Evolutionary conservation across 2,797 vertebrate species (phyloP).

Genomic region (Acrossocheilus fasciatus): DNA sequence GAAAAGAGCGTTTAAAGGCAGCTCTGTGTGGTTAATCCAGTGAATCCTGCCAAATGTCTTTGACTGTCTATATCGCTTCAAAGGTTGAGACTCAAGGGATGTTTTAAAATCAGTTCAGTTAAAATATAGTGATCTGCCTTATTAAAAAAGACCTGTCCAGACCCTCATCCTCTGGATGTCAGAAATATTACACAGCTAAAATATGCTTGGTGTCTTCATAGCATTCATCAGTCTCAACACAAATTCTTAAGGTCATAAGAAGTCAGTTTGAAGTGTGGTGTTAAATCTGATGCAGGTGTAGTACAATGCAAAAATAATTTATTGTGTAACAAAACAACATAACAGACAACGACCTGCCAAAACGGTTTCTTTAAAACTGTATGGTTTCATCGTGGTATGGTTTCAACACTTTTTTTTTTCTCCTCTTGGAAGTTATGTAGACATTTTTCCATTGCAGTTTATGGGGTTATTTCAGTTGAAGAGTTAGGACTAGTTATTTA

Average conservation of each 20-base stretch:
- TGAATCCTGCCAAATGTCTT: constrained; percentile 6
- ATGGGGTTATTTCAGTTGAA: not conserved
- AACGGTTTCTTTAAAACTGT: not conserved
- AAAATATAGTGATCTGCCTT: not conserved
- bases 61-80: not conserved
- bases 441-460: not conserved
- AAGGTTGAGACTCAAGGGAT: not conserved
- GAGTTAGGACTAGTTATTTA: not conserved
- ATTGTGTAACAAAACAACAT: not conserved
- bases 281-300: not conserved
- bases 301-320: not conserved
- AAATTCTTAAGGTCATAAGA: not conserved
- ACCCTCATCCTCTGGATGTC: not conserved
- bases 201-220: not conserved
- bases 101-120: not conserved
- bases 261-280: not conserved
- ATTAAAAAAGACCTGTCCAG: not conserved
- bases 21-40: not conserved
- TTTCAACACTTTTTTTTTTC: too few relatives aligned
- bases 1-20: not conserved
- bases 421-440: not conserved
- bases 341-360: not conserved
- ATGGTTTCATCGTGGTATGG: not conserved
- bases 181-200: not conserved
- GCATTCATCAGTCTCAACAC: not conserved